Evolutionary conservation across 37 sponge, comb jelly and placozoan genomes (phyloP).

Genomic region (Ephydatia muelleri): DNA sequence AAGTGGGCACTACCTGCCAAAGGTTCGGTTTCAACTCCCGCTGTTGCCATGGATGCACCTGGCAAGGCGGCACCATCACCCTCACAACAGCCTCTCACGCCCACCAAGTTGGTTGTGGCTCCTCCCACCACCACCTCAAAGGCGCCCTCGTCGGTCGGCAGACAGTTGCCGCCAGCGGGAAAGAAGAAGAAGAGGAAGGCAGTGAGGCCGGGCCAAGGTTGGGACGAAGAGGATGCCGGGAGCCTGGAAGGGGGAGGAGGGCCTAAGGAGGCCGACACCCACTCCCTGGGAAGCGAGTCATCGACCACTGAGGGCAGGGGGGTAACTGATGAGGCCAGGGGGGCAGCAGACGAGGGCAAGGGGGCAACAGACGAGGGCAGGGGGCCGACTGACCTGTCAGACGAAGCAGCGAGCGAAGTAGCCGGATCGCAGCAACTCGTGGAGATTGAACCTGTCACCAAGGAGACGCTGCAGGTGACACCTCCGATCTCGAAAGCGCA

Average conservation of each 20-base stretch:
- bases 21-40: not conserved
- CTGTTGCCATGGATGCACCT: not conserved
- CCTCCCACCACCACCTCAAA: not conserved
- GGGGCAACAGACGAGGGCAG: no score
- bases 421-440: not conserved
- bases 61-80: not conserved
- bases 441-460: not conserved
- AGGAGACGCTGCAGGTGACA: not conserved
- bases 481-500: not conserved
- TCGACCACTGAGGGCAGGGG: not conserved
- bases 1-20: not conserved
- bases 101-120: not conserved
- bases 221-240: not conserved
- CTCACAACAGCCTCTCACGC: not conserved
- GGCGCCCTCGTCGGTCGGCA: not conserved
- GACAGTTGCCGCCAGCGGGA: not conserved
- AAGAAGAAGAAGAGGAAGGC: slow-evolving; percentile 41
- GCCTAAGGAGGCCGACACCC: not conserved
- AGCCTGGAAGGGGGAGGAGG: not conserved
- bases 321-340: not conserved
- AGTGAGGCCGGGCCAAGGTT: slow-evolving; percentile 27
- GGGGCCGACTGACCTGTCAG: not conserved
- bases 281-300: not conserved
- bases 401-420: not conserved
- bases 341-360: not conserved